Evolutionary conservation across 2,888 invertebrate genomes (phyloP).

Genomic region (Acronicta psi): DNA sequence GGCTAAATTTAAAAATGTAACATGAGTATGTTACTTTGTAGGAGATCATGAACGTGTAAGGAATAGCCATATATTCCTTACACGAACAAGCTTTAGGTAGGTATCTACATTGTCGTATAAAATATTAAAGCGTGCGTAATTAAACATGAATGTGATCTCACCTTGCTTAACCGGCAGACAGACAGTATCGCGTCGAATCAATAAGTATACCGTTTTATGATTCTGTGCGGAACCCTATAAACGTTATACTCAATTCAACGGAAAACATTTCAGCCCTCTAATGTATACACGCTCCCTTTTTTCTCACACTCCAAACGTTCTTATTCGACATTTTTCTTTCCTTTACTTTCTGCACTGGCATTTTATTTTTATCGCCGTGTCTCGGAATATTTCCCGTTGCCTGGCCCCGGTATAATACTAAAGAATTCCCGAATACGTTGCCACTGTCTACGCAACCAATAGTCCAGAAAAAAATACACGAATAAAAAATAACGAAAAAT

Average conservation of each 20-base stretch:
- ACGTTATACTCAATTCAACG: constrained; percentile 61
- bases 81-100: background rate
- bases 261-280: constrained; percentile 62
- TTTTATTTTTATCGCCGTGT: constrained; percentile 80
- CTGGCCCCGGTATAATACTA: constrained; percentile 67
- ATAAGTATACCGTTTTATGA: constrained; percentile 53
- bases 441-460: constrained; percentile 48
- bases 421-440: constrained; percentile 72
- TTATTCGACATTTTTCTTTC: constrained; percentile 72
- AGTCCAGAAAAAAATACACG: constrained; percentile 56
- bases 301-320: constrained; percentile 70
- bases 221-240: constrained; percentile 48
- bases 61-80: no score
- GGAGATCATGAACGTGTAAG: no score
- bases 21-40: no score
- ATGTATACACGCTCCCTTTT: constrained; percentile 64
- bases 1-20: no score
- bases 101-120: constrained; percentile 17
- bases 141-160: constrained; percentile 33
- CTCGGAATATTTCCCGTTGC: constrained; percentile 75
- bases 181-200: constrained; percentile 40
- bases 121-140: constrained; percentile 25
- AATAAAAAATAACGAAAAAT: constrained; percentile 57
- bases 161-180: constrained; percentile 30
- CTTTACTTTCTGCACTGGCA: constrained; percentile 68